Base-by-base conservation (phyloP, 2,888 invertebrate genomes). In the Ormyrus pomaceus region DNA sequence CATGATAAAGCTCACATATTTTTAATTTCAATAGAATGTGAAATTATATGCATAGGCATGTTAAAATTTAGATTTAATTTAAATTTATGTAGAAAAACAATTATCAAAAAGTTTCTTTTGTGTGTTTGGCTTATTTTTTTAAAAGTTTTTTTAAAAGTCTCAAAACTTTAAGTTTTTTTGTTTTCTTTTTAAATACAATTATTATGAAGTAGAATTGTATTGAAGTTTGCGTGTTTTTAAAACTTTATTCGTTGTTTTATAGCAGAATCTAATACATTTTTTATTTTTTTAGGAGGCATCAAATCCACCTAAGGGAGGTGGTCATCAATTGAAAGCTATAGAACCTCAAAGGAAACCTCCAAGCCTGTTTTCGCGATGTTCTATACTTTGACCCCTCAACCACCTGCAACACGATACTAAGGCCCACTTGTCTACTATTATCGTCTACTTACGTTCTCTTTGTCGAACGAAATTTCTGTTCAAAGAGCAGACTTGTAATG, bases 281-380 rank as follows among this genome's bases (percentile, higher is more conserved):
- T 46, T 72, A 45, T 55, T 51, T 13, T 82, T 82, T 82, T 77
- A 97, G 97, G 97, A 97, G 93, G 96, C 96, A 88, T 97, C 95
- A 89, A 97, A 96, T 92, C 97, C 97, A 86, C 95, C 95, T 74
- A 95, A 96, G 91, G 95, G 95, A 83, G 95, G 96, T 85, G 93
- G 92, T 72, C 95, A 95, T 91, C 95, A 96, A 90, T 91, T 96
- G 88, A 95, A 95, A 91, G 93, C 95, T 83, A 93, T 93, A 88
- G 96, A 97, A 91, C 95, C 95, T 88, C 94, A 94, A 91, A 94
- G 94, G 92, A 96, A 96, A 92, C 94, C 96, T 83, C 93, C 95
- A 84, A 95, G 95, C 91, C 97, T 97, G 96, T 92, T 96, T 89
- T 95, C 96, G 75, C 94, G 96, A 91, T 97, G 97, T 94, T 94